phyloP scores from a whole-genome alignment of 2,888 invertebrate species.

The Lasioglossum vierecki region DNA sequence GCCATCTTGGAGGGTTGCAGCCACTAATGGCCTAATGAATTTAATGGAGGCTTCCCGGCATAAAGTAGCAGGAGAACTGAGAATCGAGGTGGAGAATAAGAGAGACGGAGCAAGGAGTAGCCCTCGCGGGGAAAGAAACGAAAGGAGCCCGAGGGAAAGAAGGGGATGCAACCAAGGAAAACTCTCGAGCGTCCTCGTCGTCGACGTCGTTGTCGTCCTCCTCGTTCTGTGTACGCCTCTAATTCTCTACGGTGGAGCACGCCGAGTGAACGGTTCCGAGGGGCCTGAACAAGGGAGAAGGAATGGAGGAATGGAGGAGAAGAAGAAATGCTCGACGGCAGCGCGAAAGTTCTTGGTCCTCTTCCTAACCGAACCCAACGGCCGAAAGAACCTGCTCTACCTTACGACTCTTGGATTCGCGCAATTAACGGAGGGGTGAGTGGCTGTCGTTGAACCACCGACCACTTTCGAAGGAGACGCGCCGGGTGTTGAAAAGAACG shows the following conservation, averaged over 20 bases:
- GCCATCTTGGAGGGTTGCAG: constrained; percentile 84
- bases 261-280: constrained; percentile 52
- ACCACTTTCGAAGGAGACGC: neutral
- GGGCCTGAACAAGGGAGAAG: constrained; percentile 39
- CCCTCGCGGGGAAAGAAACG: neutral
- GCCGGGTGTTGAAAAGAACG: neutral
- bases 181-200: constrained; percentile 31
- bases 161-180: constrained; percentile 24
- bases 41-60: constrained; percentile 83
- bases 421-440: constrained; percentile 80
- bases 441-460: constrained; percentile 65
- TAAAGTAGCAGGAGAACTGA: constrained; percentile 74
- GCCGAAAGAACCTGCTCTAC: constrained; percentile 60
- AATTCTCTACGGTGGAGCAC: constrained; percentile 68
- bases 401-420: constrained; percentile 75
- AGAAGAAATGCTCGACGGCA: constrained; percentile 29
- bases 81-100: constrained; percentile 65
- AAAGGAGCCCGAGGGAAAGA: constrained; percentile 6
- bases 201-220: constrained; percentile 56
- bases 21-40: constrained; percentile 85
- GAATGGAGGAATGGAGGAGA: constrained; percentile 14
- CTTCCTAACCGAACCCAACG: constrained; percentile 70
- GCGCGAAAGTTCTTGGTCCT: constrained; percentile 24
- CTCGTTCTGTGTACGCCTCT: constrained; percentile 57
- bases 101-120: constrained; percentile 47